Evolutionary conservation across 2,888 invertebrate species (phyloP), one percentile per base, ranked within the genome.

Genomic region (Agrotis clavis): DNA sequence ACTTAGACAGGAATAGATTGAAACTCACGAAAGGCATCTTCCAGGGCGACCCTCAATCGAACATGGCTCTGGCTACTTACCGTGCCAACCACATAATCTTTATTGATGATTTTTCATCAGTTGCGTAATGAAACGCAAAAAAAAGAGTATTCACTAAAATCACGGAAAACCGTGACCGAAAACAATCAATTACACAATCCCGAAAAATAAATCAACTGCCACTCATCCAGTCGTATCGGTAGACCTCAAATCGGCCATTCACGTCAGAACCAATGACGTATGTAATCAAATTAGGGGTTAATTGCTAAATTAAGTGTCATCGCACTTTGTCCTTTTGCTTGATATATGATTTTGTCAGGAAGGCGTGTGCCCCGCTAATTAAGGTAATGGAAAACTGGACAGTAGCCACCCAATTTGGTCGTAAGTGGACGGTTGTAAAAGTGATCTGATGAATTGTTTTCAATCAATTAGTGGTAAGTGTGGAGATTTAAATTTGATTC

Each of bases 221-320:
- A 67, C 63, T 74, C 69, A 48, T 59, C 54, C 45, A 68, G 51
- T 64, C 73, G 64, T 68, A 74, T 75, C 66, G 76, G 67, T 70
- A 79, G 74, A 79, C 80, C 82, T 81, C 82, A 85, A 86, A 83
- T 81, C 86, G 79, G 73, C 86, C 87, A 84, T 81, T 85, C 87
- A 74, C 67, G 79, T 74, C 83, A 79, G 51, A 82, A 82, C 88
- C 91, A 90, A 92, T 94, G 95, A 95, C 92, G 93, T 93, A 92
- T 94, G 92, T 95, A 94, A 96, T 95, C 93, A 93, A 94, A 95
- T 95, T 95, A 95, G 92, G 91, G 92, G 91, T 93, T 95, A 96
- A 96, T 95, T 95, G 95, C 90, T 91, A 94, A 94, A 95, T 96
- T 93, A 95, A 95, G 95, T 94, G 92, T 92, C 90, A 92, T 90